Evolutionary conservation across 23 tunicate genomes (phyloP), one percentile per base, ranked within the genome.

Genomic region (Halocynthia aurantium): DNA sequence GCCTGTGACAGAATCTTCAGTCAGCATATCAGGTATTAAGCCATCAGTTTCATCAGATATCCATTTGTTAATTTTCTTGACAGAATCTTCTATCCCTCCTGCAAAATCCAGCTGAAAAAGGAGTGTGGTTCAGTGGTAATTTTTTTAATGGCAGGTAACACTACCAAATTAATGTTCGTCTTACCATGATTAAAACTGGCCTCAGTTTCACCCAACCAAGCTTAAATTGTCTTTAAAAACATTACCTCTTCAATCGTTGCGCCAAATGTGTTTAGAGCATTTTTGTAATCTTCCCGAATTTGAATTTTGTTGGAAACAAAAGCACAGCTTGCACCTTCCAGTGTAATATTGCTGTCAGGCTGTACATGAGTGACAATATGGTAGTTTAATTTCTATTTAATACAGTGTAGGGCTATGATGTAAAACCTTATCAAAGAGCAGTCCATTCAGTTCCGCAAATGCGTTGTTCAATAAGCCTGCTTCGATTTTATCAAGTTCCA

Each of bases 221-320:
- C 17, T 4, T 1, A 18, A 60, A 60, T 60, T 60, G 64, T n/a
- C 64, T 15, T 15, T 60, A n/a, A 60, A 60, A n/a, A 60, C n/a
- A 78, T 7, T 69, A 86, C 98, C 64, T 83, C 61, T 15, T 85
- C 80, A 17, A 92, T 82, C 73, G 79, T 57, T 6, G 98, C 98
- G 13, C 88, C 88, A 61, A 87, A 92, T 62, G 83, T 92, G 31
- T 85, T 86, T 82, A 92, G 61, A 8, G 98, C 98, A 69, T 86
- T 86, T 62, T 78, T 68, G 82, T 92, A 92, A 52, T 92, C 88
- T 55, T 74, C 73, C 57, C 82, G 75, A 61, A 92, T 80, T 68
- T 61, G 65, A 2, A 61, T 15, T 7, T 78, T 78, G 7, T 92
- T 20, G 55, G 87, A 76, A 50, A 86, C 78, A 60, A 92, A 86